Evolutionary conservation across 92 coral and sea anemone species (phyloP), one percentile per base, ranked within the genome.

Genomic region (Siderastrea siderea): DNA sequence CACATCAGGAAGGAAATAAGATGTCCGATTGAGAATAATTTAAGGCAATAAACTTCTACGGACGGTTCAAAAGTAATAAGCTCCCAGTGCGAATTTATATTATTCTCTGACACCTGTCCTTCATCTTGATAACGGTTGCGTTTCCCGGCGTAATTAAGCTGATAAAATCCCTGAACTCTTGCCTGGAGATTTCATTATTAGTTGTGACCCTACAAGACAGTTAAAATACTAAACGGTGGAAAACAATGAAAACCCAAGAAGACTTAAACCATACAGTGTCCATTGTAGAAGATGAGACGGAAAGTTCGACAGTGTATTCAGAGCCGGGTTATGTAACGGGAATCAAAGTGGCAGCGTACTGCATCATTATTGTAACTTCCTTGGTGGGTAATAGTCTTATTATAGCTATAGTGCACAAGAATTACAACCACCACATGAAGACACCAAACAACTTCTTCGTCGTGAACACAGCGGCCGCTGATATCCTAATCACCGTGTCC

Each of bases 361-460:
- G 81, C 53, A 1, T 74, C 9, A 62, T 84, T 58, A 84, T 84
- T 15, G 74, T 84, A 62, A 73, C 81, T 50, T 84, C 88, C 45
- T 50, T 84, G 60, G 59, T 84, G 51, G 88, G 88, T 7, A 84
- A 84, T 63, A 43, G 82, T 74, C 74, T 84, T 14, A 71, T 84
- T 51, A 75, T 84, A 48, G 82, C 88, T 43, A 71, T 84, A 49
- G 88, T 84, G 47, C 17, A 19, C 53, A 84, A 84, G 74, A 84
- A 84, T 74, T 73, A 84, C 62, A 84, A 84, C 82, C 88, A 84
- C 53, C 88, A 75, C 74, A 84, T 84, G 88, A 84, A 59, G 58
- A 84, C 88, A 61, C 88, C 88, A 17, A 84, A 84, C 72, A 84
- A 84, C 71, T 74, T 68, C 81, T 84, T 84, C 46, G 88, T 84